Evolutionary conservation across 2,888 invertebrate genomes (phyloP).

Genomic region (Dolichopus griseipennis): DNA sequence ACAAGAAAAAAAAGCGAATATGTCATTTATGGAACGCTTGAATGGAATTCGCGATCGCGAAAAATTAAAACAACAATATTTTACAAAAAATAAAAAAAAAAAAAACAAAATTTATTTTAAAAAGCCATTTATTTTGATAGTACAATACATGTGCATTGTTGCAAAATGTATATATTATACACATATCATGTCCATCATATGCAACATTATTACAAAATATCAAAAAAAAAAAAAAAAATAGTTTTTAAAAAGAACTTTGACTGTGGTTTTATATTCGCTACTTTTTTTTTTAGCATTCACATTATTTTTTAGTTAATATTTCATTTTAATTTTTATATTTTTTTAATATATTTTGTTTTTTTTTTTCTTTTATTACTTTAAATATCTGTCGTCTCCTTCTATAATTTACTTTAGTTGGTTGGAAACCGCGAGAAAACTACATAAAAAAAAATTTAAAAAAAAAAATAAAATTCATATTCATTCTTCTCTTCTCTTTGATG

Average conservation of each 20-base stretch:
- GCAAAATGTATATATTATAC: neutral
- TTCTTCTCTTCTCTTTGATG: neutral
- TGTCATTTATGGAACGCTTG: neutral
- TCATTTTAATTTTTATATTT: neutral
- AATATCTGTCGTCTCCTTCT: neutral
- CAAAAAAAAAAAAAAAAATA: too few species aligned
- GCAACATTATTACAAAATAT: neutral
- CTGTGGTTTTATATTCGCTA: neutral
- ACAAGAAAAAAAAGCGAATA: neutral
- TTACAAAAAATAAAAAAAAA: too few species aligned
- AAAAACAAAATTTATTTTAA: too few species aligned
- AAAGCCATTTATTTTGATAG: neutral
- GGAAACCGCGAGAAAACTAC: too few species aligned
- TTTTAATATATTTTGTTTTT: neutral
- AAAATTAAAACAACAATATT: neutral
- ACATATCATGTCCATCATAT: neutral
- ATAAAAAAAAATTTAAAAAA: too few species aligned
- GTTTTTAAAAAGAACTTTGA: neutral
- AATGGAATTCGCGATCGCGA: neutral
- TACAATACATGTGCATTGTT: neutral
- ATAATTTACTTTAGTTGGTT: neutral
- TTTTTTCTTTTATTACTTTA: neutral
- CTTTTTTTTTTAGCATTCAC: neutral
- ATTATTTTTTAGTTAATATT: neutral
- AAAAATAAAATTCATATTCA: too few species aligned